Percentiles rank a stretch among this genome's conserved stretches.
Evolutionary conservation across 2,113 vertebrate genomes (phyloP).

Genomic region (Carassius carassius): DNA sequence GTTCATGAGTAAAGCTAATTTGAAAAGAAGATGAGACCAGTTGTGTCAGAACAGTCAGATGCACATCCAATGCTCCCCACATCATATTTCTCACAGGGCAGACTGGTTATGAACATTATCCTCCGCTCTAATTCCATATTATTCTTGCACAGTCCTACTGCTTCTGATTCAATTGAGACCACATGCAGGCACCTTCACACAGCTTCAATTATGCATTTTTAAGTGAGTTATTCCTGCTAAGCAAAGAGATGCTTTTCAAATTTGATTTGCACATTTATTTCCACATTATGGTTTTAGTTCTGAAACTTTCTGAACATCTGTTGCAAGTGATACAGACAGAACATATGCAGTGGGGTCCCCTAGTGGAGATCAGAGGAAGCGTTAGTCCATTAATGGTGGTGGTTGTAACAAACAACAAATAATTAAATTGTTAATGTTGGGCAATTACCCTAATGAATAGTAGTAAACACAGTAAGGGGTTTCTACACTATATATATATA

Average conservation of each 20-base stretch:
- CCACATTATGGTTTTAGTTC: not conserved
- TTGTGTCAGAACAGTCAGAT: conserved; percentile 27
- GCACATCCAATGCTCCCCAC: not conserved
- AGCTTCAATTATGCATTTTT: not conserved
- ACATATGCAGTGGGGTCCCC: conserved; percentile 1
- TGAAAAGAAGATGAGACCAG: not conserved
- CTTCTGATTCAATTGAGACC: not conserved
- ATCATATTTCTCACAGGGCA: conserved; percentile 7
- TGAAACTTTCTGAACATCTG: not conserved
- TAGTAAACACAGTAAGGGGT: not conserved
- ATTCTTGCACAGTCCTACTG: not conserved
- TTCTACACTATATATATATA: not conserved
- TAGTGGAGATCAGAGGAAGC: not conserved
- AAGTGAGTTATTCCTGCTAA: not conserved
- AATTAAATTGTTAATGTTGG: conserved; percentile 16
- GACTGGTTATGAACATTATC: conserved; percentile 13
- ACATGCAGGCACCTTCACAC: not conserved
- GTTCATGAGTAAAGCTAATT: not conserved
- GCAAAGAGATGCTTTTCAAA: not conserved
- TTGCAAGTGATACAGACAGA: not conserved
- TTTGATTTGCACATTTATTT: not conserved
- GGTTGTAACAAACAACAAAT: not conserved
- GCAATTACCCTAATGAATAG: conserved; percentile 30
- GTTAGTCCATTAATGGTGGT: not conserved
- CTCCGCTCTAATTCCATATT: conserved; percentile 19